Conservation (phyloP, 2,797 vertebrate genomes). For the Falco biarmicus region DNA sequence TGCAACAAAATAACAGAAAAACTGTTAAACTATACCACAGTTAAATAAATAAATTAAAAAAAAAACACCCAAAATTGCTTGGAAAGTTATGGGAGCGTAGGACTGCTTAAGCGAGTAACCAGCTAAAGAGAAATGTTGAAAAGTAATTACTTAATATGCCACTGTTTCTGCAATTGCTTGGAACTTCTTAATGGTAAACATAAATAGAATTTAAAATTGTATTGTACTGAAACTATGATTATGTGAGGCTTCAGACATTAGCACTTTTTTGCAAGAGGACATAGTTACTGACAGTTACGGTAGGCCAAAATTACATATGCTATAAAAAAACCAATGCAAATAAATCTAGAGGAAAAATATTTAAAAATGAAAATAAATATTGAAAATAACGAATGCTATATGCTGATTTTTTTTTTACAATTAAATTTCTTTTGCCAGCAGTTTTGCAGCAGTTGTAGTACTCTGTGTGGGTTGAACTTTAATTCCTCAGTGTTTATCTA, state of each 20-base stretch:
- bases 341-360: background rate
- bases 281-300: background rate
- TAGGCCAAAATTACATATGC: rapidly evolving
- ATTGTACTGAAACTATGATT: background rate
- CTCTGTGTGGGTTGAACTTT: background rate
- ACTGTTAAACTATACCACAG: background rate
- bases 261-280: background rate
- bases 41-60: background rate
- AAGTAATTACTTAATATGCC: background rate
- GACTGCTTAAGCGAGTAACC: background rate
- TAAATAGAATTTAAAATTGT: background rate
- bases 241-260: background rate
- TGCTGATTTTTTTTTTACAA: background rate
- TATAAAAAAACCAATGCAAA: background rate
- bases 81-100: background rate
- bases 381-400: background rate
- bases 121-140: background rate
- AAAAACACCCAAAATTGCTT: background rate
- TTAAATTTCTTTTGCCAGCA: background rate
- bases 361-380: background rate
- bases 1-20: background rate
- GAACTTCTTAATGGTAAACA: background rate
- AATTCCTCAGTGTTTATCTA: background rate
- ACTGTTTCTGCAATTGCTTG: background rate
- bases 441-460: background rate